phyloP scores from a whole-genome alignment of 2,113 vertebrate genomes.

The Chelonoidis abingdonii region DNA sequence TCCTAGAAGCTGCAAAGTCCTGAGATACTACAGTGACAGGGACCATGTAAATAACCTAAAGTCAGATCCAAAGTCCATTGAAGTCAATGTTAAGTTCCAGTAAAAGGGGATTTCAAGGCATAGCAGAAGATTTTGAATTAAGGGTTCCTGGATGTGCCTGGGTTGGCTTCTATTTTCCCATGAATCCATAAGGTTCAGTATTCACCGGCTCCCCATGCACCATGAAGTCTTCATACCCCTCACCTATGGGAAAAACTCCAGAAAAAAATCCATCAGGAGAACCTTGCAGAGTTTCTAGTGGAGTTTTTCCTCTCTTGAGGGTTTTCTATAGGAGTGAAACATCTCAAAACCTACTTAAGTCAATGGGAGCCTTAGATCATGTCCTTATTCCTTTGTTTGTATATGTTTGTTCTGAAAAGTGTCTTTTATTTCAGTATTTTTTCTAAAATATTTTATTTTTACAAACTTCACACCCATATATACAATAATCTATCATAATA shows the following conservation, averaged over 20 bases:
- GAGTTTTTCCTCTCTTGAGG: background rate
- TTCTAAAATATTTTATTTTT: background rate
- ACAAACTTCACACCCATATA: fast-evolving
- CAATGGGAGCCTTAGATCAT: background rate
- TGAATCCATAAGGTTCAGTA: background rate
- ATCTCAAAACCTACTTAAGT: background rate
- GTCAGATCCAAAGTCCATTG: background rate
- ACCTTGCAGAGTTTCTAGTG: background rate
- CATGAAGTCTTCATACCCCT: background rate
- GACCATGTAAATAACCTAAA: background rate
- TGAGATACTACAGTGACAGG: background rate
- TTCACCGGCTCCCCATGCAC: background rate
- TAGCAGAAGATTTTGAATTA: background rate
- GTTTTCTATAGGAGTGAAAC: background rate
- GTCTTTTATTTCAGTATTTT: background rate
- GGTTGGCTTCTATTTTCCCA: background rate
- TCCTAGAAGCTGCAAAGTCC: background rate
- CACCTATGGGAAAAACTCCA: background rate
- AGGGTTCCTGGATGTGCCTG: background rate
- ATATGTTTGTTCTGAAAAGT: background rate
- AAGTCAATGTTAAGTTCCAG: background rate
- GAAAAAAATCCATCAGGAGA: background rate
- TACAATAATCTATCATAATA: background rate
- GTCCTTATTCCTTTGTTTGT: background rate
- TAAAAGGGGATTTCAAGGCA: background rate